Evolutionary conservation across 2,797 vertebrate species (phyloP), one percentile per base, ranked within the genome.

Genomic region (Syncerus caffer): DNA sequence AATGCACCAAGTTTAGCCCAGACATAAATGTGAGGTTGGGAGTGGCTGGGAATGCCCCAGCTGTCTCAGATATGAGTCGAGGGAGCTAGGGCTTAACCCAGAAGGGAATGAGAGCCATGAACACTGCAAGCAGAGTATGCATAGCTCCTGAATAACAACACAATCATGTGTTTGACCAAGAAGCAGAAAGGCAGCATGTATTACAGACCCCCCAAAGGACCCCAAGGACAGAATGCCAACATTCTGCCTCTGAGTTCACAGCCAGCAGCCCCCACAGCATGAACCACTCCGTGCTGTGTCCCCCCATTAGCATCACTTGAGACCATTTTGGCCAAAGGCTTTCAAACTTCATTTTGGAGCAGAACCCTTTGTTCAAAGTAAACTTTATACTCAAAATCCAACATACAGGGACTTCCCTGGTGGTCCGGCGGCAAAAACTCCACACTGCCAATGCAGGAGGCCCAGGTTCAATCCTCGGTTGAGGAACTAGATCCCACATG

Each of bases 301-400:
- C 17, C 6, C 14, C 29, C 15, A 10, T 23, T 38, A 3, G 34
- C 34, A 23, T 23, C 67, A 71, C 10, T 38, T 21, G 23, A 0
- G 34, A 6, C 19, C 51, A 89, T 93, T 94, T 67, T 85, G 58
- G 38, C 79, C 92, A 85, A 80, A 87, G 38, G 45, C 96, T 84
- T 84, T 90, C 89, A 78, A 92, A 96, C 89, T 94, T 90, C 13
- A 85, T 94, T 92, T 95, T 42, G 31, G 15, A 92, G 29, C 67
- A 94, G 45, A 91, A 90, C 14, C 21, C n/a, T 89, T 64, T 83
- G 62, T 80, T 90, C 85, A 85, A 58, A 78, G 78, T 29, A 88
- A 80, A 95, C 93, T 79, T 86, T 84, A 51, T 47, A 87, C n/a
- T 94, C 42, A 84, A 88, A 97, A 83, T 7, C 21, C 67, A 23